Base-by-base conservation (phyloP, 2,888 invertebrate genomes). In the Drosophila tanythrix region DNA sequence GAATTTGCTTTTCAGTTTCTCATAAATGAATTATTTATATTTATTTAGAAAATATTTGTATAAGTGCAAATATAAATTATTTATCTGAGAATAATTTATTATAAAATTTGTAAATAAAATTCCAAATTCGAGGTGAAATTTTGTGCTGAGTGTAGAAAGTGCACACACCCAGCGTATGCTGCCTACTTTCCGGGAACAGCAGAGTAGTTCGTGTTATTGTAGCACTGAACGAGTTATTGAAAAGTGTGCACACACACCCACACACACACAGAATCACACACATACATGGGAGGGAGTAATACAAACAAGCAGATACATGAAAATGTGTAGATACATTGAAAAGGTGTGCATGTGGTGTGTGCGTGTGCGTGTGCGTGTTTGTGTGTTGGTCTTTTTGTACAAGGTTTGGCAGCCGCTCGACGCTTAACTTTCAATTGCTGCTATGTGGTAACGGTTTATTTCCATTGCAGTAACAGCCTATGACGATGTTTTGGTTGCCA, bases 361-460 rank as follows among this genome's bases (percentile, higher is more conserved):
- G 48, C 27, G 35, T 21, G 59, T 38, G 48, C 27, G 35, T 21
- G 18, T 38, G 51, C 33, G 33, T 51, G 36, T 50, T 55, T 50
- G 55, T 56, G 43, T 35, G n/a, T n/a, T 50, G 51, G 67, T 53
- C 74, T 61, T 70, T 74, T 76, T 76, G 84, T 71, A 72, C 84
- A 84, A 64, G 56, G 53, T 55, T 69, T 73, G 73, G 66, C 70
- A 51, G 53, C 53, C 80, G 66, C 52, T 78, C 76, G 64, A 75
- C 84, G 87, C 76, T 83, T 87, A 82, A 89, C 84, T 84, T 89
- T 87, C 89, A 87, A 89, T 87, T 84, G 84, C 89, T 84, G 89
- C 89, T 84, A 68, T 81, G 87, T 83, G 89, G 89, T 73, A 82
- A 87, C 83, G 87, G 83, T 83, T 88, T 88, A 83, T 83, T 83